A percentile compares a stretch with the other conserved stretches of the same genome.
Conservation (phyloP, 2,797 vertebrate species). For the Erithacus rubecula region DNA sequence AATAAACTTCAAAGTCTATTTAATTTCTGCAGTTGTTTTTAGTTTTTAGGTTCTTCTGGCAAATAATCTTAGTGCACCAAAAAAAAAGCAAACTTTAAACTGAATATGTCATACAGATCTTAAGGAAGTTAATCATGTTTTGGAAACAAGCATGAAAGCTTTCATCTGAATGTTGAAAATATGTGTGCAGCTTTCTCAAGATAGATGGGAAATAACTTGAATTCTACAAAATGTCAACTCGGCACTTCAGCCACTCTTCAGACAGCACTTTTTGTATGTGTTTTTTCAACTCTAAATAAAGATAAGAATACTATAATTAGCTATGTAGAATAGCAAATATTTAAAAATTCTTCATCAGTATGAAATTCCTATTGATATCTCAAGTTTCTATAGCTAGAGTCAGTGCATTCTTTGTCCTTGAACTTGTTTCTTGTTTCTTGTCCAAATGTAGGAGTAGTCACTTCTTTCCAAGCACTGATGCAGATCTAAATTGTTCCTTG, state of each 20-base stretch:
- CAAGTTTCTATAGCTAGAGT: not conserved
- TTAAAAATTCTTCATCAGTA: not conserved
- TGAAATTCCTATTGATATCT: not conserved
- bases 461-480: not conserved
- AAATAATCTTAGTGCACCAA: not conserved
- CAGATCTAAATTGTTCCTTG: not conserved
- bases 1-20: not conserved
- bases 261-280: not conserved
- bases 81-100: not conserved
- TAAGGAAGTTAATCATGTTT: not conserved
- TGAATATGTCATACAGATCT: conserved; percentile 17
- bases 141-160: conserved; percentile 5
- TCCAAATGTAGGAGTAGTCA: not conserved
- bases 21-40: not conserved
- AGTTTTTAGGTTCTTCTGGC: not conserved
- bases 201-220: not conserved
- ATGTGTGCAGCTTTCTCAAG: not conserved
- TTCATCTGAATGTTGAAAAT: conserved; percentile 6
- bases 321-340: not conserved
- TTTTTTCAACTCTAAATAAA: not conserved
- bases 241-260: not conserved
- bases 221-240: not conserved
- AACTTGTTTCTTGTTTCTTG: not conserved
- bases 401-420: not conserved
- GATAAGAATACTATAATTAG: not conserved